A percentile compares a stretch with the other conserved stretches of the same genome.
These are phyloP conservation scores for Clinocottus analis DNA, from an alignment of 2,113 vertebrate genomes.

Conservation along the genomic window DNA sequence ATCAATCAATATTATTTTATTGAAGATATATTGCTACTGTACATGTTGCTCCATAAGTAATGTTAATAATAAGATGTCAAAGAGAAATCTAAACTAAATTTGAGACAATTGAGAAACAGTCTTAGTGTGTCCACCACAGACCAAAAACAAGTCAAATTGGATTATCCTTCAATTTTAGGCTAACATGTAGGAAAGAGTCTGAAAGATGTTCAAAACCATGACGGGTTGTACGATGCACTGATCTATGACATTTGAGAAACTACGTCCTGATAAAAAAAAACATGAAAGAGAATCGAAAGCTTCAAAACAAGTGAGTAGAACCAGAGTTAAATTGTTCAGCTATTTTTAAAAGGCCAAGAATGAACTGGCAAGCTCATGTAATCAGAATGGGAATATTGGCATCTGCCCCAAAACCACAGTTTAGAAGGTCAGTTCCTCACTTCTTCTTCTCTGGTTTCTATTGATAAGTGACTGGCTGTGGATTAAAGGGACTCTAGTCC, in stretches of 20 bases:
- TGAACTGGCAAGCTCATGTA: background rate
- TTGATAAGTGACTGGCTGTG: background rate
- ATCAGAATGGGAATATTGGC: background rate
- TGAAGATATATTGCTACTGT: background rate
- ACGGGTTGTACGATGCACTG: background rate
- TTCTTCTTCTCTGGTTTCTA: background rate
- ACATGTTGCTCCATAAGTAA: background rate
- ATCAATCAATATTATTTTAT: too few species aligned
- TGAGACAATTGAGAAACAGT: background rate
- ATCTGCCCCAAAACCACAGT: background rate
- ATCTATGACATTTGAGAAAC: background rate
- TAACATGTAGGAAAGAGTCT: background rate
- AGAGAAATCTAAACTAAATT: background rate
- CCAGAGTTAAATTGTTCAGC: background rate
- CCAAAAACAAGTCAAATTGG: background rate
- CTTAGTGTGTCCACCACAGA: background rate
- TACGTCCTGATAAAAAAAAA: background rate
- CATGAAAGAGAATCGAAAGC: background rate
- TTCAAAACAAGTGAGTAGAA: background rate
- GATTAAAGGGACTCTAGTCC: background rate
- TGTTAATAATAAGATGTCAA: background rate
- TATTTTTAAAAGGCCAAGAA: constrained; percentile 1
- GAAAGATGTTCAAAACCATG: background rate
- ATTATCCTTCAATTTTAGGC: background rate
- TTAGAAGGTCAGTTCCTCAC: background rate